Conservation (phyloP, 2,888 invertebrate species). For the Xiphydria camelus region DNA sequence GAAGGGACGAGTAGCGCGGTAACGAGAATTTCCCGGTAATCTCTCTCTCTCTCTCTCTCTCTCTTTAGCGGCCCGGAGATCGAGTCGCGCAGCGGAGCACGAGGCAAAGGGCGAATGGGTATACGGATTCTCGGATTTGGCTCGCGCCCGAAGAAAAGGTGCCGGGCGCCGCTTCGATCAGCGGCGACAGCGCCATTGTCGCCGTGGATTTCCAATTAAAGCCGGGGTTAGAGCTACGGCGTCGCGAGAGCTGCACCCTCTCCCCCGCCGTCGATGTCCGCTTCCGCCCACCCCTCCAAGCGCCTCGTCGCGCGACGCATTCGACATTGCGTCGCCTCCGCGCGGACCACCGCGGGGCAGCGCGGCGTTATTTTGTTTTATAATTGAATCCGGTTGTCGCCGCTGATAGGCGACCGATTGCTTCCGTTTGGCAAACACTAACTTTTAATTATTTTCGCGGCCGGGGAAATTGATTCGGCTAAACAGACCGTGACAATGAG, state of each 20-base stretch:
- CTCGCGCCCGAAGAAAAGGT: conserved; percentile 14
- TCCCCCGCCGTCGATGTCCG: too few species aligned
- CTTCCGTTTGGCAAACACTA: conserved; percentile 46
- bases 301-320: conserved; percentile 2
- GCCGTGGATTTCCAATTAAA: conserved; percentile 47
- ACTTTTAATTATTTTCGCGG: conserved; percentile 45
- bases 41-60: too few species aligned
- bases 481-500: conserved; percentile 40
- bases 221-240: too few species aligned
- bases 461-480: conserved; percentile 31
- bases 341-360: conserved; percentile 4
- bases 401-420: conserved; percentile 45
- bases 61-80: conserved; percentile 21
- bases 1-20: neutral
- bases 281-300: too few species aligned
- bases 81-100: conserved; percentile 16
- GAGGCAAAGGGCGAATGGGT: neutral
- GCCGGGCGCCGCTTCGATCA: conserved; percentile 2
- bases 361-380: conserved; percentile 35
- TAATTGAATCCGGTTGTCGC: conserved; percentile 48
- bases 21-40: conserved; percentile 33
- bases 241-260: too few species aligned
- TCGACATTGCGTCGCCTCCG: conserved; percentile 6
- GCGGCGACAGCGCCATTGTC: conserved; percentile 34
- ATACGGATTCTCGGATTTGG: conserved; percentile 29